These are phyloP conservation scores for Percopsis omiscomaycus DNA, from an alignment of 2,797 vertebrate species.

Conservation along the genomic window DNA sequence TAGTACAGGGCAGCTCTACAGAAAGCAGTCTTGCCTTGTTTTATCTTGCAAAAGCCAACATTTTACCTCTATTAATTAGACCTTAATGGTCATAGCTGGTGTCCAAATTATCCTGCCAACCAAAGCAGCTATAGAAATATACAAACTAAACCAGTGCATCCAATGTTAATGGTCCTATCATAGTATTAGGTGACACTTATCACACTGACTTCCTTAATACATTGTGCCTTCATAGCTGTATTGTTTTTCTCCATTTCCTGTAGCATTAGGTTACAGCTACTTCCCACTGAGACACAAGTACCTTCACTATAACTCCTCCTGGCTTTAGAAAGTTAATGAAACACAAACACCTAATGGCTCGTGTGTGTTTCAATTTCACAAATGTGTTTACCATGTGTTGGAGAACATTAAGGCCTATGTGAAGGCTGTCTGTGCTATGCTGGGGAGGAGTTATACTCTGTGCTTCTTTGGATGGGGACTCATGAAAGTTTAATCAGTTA, in stretches of 20 bases:
- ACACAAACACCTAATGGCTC: constrained; percentile 61
- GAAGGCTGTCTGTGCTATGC: constrained; percentile 45
- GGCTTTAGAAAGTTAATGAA: constrained; percentile 61
- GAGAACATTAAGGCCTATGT: constrained; percentile 33
- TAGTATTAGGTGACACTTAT: constrained; percentile 33
- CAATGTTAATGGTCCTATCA: neutral
- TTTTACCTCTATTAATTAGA: no score
- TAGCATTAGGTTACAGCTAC: constrained; percentile 51
- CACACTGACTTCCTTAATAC: constrained; percentile 43
- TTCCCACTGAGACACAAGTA: constrained; percentile 42
- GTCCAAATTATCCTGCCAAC: constrained; percentile 4
- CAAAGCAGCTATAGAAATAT: neutral
- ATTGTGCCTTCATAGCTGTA: constrained; percentile 46
- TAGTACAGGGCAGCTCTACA: no score
- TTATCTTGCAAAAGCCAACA: neutral
- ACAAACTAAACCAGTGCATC: constrained; percentile 2
- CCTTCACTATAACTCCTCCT: constrained; percentile 34
- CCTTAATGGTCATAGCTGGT: no score
- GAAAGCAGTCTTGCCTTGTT: no score
- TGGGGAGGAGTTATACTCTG: constrained; percentile 24
- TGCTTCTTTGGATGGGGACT: constrained; percentile 30
- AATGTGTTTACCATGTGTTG: constrained; percentile 47
- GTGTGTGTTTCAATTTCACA: constrained; percentile 41
- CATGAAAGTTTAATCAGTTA: neutral
- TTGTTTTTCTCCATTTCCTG: constrained; percentile 60